Conservation (phyloP, 2,888 invertebrate species). For the Notodonta ziczac region DNA sequence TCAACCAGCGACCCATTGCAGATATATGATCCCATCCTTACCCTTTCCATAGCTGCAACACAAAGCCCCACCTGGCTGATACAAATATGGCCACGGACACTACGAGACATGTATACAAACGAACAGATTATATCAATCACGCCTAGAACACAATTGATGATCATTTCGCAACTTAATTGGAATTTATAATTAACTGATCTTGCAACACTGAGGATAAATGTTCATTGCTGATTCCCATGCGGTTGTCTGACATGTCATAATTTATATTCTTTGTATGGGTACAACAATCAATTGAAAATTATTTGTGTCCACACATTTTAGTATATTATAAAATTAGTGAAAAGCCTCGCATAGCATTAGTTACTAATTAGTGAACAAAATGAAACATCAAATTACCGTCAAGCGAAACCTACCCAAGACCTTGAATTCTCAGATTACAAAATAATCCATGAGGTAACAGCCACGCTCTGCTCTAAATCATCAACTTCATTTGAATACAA, state of each 20-base stretch:
- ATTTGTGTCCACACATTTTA: no score
- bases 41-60: conserved; percentile 20
- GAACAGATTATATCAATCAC: conserved; percentile 39
- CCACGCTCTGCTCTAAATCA: conserved; percentile 57
- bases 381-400: background rate
- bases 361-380: background rate
- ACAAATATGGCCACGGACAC: conserved; percentile 31
- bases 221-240: conserved; percentile 29
- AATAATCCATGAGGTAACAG: conserved; percentile 51
- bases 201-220: conserved; percentile 34
- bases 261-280: no score
- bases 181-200: conserved; percentile 38
- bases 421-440: conserved; percentile 40
- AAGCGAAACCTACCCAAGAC: conserved; percentile 13
- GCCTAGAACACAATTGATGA: conserved; percentile 14
- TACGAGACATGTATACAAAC: conserved; percentile 37
- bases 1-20: background rate
- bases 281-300: no score
- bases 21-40: conserved; percentile 25
- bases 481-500: conserved; percentile 70
- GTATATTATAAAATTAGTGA: no score
- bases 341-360: background rate
- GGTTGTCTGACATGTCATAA: background rate
- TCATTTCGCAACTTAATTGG: conserved; percentile 47
- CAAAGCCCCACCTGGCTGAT: conserved; percentile 33